phyloP scores from a whole-genome alignment of 2,797 vertebrate species.

The Clarias platycephalus region DNA sequence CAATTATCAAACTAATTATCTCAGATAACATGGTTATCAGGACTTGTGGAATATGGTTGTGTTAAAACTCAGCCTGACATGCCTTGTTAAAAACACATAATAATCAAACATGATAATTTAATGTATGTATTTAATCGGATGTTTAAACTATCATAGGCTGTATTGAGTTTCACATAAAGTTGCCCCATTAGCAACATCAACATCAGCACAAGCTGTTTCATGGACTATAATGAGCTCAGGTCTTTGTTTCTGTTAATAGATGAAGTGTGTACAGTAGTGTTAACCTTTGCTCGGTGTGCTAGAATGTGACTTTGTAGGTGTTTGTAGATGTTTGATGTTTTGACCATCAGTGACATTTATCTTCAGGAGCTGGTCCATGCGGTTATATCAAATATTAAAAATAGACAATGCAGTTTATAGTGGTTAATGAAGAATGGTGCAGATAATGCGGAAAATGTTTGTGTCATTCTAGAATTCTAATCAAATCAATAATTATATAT shows the following conservation, averaged over 20 bases:
- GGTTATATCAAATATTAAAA: too few species aligned
- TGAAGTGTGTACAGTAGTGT: too few species aligned
- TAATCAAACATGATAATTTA: not conserved
- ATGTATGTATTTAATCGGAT: not conserved
- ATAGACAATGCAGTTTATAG: too few species aligned
- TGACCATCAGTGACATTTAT: too few species aligned
- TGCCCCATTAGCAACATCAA: not conserved
- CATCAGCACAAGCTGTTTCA: not conserved
- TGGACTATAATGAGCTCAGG: not conserved
- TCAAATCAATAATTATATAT: too few species aligned
- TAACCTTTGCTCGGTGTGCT: too few species aligned
- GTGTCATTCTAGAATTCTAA: too few species aligned
- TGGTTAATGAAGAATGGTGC: too few species aligned
- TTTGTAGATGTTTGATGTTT: too few species aligned
- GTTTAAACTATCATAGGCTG: not conserved
- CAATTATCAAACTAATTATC: not conserved
- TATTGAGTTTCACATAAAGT: not conserved
- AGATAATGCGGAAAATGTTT: too few species aligned
- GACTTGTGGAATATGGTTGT: not conserved
- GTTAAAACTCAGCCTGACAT: not conserved
- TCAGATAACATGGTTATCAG: not conserved
- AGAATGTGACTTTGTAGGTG: too few species aligned
- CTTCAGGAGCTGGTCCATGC: too few species aligned
- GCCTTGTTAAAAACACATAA: not conserved
- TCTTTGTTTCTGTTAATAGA: not conserved